These are phyloP conservation scores for Merluccius polli DNA, from an alignment of 2,797 vertebrate genomes.

Conservation along the genomic window DNA sequence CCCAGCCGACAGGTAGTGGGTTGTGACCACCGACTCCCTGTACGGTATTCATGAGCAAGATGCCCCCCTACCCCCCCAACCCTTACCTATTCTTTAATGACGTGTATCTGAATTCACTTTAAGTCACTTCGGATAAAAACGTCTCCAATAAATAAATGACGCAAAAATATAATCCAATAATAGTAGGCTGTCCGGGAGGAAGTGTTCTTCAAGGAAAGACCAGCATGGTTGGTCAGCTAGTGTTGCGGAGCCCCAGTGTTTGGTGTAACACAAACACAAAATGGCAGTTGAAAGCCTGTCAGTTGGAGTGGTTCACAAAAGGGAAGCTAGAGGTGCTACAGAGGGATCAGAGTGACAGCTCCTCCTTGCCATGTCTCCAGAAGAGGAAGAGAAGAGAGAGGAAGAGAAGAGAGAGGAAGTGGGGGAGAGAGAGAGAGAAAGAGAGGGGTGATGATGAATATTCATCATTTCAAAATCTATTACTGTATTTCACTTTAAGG, in stretches of 20 bases:
- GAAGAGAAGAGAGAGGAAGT: not conserved
- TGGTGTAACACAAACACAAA: not conserved
- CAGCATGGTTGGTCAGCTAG: not conserved
- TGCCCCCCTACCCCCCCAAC: too few species aligned
- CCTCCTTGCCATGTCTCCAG: not conserved
- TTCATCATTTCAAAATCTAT: too few species aligned
- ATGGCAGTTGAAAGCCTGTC: not conserved
- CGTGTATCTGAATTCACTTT: not conserved
- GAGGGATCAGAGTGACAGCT: not conserved
- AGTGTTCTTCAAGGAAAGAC: too few species aligned
- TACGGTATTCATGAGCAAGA: not conserved
- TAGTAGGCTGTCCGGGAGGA: too few species aligned
- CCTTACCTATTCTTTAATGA: not conserved
- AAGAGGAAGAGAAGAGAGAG: not conserved
- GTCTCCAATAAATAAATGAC: not conserved
- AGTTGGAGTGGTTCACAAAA: not conserved
- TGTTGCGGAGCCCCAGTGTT: not conserved
- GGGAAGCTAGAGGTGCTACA: not conserved
- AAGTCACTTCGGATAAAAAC: not conserved
- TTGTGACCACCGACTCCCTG: not conserved
- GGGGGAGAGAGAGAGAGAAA: conserved; percentile 46
- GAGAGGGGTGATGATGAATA: conserved; percentile 6
- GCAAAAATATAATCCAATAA: not conserved
- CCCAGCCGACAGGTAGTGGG: too few species aligned
- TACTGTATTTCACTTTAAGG: too few species aligned